Conservation (phyloP, 2,113 vertebrate genomes). For the Megalops atlanticus region DNA sequence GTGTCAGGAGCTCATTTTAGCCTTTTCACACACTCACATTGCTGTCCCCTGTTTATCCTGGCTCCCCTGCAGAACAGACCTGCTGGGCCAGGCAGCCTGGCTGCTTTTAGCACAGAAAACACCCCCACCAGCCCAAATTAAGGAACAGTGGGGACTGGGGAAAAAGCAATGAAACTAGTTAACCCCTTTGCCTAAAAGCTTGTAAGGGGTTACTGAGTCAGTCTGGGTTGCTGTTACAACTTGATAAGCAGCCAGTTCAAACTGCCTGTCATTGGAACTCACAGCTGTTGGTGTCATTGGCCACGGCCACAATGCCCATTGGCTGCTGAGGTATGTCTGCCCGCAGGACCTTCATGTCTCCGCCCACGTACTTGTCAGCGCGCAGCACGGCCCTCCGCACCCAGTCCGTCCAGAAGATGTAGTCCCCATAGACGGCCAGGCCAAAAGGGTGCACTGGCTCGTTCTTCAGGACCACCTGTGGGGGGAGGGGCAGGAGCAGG, state of each 20-base stretch:
- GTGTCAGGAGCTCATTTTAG: conserved; percentile 16
- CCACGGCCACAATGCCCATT: conserved; percentile 95
- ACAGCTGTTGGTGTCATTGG: conserved; percentile 98
- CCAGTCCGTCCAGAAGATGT: conserved; percentile 99
- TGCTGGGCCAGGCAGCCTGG: neutral
- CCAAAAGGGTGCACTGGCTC: conserved; percentile 96
- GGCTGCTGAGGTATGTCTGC: conserved; percentile 98
- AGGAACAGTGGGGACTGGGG: neutral
- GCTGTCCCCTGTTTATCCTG: conserved; percentile 27
- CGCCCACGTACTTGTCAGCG: conserved; percentile 90
- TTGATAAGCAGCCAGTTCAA: too few relatives aligned
- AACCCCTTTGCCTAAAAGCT: too few relatives aligned
- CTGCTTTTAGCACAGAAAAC: conserved; percentile 5
- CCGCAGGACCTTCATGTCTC: conserved; percentile 89
- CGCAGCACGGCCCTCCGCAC: conserved; percentile 91
- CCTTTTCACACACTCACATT: conserved; percentile 15
- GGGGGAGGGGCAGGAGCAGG: too few relatives aligned
- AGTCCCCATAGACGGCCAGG: conserved; percentile 89
- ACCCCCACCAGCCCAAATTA: neutral
- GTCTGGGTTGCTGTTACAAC: too few relatives aligned
- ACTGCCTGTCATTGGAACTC: conserved; percentile 59
- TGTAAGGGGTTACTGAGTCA: neutral
- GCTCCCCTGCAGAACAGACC: neutral
- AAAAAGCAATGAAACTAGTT: neutral
- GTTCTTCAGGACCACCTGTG: conserved; percentile 88